Conservation (phyloP, 2,797 vertebrate genomes). For the Oreochromis mossambicus region DNA sequence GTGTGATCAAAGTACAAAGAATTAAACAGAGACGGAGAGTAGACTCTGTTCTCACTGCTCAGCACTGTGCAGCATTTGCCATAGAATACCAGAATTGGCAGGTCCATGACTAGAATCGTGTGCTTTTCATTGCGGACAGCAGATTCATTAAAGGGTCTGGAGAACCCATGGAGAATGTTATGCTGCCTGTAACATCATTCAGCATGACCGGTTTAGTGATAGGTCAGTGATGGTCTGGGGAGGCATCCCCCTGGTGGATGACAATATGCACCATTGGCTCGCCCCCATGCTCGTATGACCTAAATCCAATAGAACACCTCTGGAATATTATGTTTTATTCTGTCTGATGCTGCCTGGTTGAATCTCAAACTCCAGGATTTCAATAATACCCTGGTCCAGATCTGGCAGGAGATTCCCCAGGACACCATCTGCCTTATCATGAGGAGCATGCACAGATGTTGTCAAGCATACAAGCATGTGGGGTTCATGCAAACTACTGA, state of each 20-base stretch:
- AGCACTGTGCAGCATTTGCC: not conserved
- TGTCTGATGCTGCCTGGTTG: not conserved
- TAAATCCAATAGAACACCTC: not conserved
- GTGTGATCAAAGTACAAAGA: not conserved
- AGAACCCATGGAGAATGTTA: not conserved
- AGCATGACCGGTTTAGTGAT: fast-evolving
- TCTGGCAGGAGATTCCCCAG: not conserved
- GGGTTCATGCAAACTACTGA: not conserved
- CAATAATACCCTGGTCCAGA: not conserved
- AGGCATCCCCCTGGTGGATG: not conserved
- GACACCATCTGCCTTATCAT: not conserved
- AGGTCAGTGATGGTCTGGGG: not conserved
- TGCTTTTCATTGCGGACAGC: not conserved
- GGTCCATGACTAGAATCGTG: not conserved
- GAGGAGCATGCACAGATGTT: not conserved
- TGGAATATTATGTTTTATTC: not conserved
- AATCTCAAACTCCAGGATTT: not conserved
- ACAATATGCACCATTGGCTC: not conserved
- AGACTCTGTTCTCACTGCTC: not conserved
- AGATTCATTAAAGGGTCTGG: not conserved
- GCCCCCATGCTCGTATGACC: not conserved
- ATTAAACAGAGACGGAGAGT: not conserved
- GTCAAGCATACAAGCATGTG: not conserved
- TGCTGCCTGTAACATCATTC: not conserved
- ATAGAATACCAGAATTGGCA: not conserved